Evolutionary conservation across 2,797 vertebrate genomes (phyloP), one percentile per base, ranked within the genome.

Genomic region (Galagoides demidoff): DNA sequence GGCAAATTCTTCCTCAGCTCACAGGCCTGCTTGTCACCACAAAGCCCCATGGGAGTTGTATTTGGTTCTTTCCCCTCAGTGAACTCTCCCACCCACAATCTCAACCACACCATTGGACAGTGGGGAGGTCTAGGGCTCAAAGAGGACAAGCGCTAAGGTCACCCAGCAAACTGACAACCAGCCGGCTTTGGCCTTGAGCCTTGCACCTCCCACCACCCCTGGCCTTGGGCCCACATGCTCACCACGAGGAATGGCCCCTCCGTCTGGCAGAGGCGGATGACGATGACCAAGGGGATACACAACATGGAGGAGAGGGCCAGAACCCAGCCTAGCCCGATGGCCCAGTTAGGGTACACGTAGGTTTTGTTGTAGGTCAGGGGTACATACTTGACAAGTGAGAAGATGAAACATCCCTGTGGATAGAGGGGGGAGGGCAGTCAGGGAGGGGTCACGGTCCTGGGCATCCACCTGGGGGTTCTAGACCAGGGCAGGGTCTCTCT

Each of bases 341-440:
- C 99, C 99, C 99, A 99, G 79, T 99, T 98, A 13, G 99, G 99
- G 97, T 99, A 99, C 71, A 99, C 98, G 74, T 99, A 99, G 97
- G 99, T 98, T 98, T 99, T 99, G 98, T 99, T 99, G 97, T 99
- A 99, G 92, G 99, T 99, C 98, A 99, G 98, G 81, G 99, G 99
- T 96, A 99, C 99, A 95, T 99, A 99, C 98, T 99, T 99, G 98
- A 99, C 99, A 97, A 99, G 98, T 81, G 99, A 99, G 98, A 99
- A 99, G 98, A 99, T 95, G 94, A 99, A 99, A 98, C 99, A 99
- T 94, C 99, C 99, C 99, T 99, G 97, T 23, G 81, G 89, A 97
- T 94, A 95, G 76, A 94, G 0, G 17, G 70, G 13, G 0, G 17
- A 64, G 13, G n/a, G n/a, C 2, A 9, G 89, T 95, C 55, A 95